A percentile compares a stretch with the other conserved stretches of the same genome.
These are phyloP conservation scores for Malurus elegans DNA, from an alignment of 2,113 vertebrate genomes.

Conservation along the genomic window DNA sequence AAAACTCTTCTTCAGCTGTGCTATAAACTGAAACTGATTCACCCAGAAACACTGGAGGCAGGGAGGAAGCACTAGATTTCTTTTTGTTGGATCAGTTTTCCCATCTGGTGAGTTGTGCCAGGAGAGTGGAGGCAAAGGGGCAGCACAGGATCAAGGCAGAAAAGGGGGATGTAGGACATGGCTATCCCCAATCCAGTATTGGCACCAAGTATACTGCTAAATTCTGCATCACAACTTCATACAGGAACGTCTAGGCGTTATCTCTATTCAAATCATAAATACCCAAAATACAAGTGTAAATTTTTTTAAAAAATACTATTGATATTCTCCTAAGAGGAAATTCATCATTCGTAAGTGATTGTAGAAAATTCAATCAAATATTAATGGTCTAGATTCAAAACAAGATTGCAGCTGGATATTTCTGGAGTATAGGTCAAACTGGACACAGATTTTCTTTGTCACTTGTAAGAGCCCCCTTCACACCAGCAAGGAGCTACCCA, in stretches of 20 bases:
- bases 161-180: background rate
- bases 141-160: background rate
- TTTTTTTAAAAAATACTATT: background rate
- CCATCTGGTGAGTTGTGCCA: background rate
- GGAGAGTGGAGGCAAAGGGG: background rate
- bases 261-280: background rate
- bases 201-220: background rate
- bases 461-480: background rate
- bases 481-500: background rate
- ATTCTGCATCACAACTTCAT: background rate
- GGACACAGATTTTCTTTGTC: background rate
- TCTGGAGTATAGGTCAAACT: background rate
- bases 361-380: background rate
- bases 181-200: background rate
- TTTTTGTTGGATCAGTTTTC: background rate
- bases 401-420: background rate
- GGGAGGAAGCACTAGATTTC: background rate
- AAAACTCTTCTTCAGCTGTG: background rate
- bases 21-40: background rate
- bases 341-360: background rate
- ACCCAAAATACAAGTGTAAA: background rate
- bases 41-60: background rate
- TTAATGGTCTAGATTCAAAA: background rate
- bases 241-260: background rate
- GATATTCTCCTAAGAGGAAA: background rate